Evolutionary conservation across 2,113 vertebrate genomes (phyloP).

Genomic region (Psilopsiagon aymara): DNA sequence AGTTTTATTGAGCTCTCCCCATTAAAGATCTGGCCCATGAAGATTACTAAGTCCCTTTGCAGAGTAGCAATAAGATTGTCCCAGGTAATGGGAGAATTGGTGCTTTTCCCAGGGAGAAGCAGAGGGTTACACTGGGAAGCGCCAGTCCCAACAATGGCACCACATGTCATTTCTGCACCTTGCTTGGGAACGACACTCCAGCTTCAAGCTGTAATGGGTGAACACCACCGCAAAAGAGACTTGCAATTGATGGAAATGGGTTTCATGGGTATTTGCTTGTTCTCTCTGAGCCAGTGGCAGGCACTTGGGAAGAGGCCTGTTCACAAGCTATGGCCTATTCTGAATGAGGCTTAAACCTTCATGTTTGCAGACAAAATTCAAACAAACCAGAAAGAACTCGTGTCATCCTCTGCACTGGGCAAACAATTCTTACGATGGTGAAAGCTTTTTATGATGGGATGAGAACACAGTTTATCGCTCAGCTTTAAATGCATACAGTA

Average conservation of each 20-base stretch:
- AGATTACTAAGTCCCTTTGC: not conserved
- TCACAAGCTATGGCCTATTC: rapidly evolving
- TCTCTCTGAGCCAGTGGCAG: not conserved
- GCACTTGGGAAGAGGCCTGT: not conserved
- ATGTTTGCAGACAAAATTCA: not conserved
- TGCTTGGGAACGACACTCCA: not conserved
- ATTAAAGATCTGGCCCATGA: not conserved
- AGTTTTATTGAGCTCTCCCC: not conserved
- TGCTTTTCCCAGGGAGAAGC: not conserved
- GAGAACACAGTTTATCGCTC: not conserved
- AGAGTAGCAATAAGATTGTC: not conserved
- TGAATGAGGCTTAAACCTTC: not conserved
- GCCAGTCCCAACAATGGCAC: not conserved
- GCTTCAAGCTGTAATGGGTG: not conserved
- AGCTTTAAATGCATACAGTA: not conserved
- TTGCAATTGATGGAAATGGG: not conserved
- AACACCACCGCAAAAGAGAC: not conserved
- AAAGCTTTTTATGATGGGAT: not conserved
- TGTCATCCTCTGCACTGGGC: not conserved
- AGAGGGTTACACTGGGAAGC: not conserved
- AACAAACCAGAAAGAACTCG: not conserved
- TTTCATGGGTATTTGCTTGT: not conserved
- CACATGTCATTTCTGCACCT: rapidly evolving
- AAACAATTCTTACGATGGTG: not conserved
- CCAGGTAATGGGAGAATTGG: not conserved